Evolutionary conservation across 2,888 invertebrate species (phyloP), one percentile per base, ranked within the genome.

Genomic region (Apomyelois bistriatella): DNA sequence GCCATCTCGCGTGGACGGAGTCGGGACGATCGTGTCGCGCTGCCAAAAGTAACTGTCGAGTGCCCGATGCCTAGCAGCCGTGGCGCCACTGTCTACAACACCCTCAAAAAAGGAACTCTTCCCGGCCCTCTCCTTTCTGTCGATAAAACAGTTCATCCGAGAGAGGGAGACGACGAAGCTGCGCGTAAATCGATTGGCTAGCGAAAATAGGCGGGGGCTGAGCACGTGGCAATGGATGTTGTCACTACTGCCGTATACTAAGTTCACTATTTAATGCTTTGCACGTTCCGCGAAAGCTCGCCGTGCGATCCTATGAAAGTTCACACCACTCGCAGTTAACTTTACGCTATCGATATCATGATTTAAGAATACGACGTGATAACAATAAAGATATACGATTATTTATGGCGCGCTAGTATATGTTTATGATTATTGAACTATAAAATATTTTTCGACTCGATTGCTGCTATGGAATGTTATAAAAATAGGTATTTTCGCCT

Each of bases 181-280:
- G 57, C 72, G 70, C 57, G 79, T 58, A 73, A 84, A 87, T 87
- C 88, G 88, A 89, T 90, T 90, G 89, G 89, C 73, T 72, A 77
- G 62, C 67, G 58, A 68, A 81, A 86, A 80, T 79, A 83, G 89
- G 89, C 82, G 88, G 86, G 82, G 74, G 73, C 58, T 58, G 68
- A 88, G 80, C 89, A 89, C 89, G 88, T 89, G 88, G 88, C 76
- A 57, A 59, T 59, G 60, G 65, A 72, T 73, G 74, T 77, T 78
- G 75, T 75, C 67, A 73, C 69, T 68, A 72, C 65, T 67, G 64
- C 58, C 67, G 67, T 72, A 73, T 61, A 70, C 68, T 70, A 64
- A 70, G 70, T 76, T 73, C 74, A 71, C 69, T 72, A 70, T 79
- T 74, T 70, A 70, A 74, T 71, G 72, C 66, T 59, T 66, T 73